Percentiles rank a stretch among this genome's conserved stretches.
phyloP scores from a whole-genome alignment of 2,888 invertebrate genomes.

The Cylindroiulus punctatus region DNA sequence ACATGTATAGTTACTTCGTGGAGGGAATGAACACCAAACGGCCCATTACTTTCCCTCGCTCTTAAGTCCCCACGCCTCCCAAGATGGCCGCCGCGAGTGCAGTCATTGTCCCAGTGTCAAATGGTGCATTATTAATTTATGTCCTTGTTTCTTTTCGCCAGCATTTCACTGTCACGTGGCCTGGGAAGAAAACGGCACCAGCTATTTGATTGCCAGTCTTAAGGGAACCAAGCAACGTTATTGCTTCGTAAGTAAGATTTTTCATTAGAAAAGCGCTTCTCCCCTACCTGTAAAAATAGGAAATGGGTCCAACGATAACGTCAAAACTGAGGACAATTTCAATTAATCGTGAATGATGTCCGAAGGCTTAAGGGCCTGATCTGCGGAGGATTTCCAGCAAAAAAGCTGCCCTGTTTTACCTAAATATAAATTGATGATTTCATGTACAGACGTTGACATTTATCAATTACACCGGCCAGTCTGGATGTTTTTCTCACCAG shows the following conservation, averaged over 20 bases:
- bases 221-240: slow-evolving; percentile 58
- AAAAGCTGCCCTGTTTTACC: slow-evolving; percentile 16
- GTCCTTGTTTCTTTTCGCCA: slow-evolving; percentile 55
- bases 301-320: slow-evolving; percentile 47
- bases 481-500: slow-evolving; percentile 33
- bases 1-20: neutral
- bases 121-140: slow-evolving; percentile 52
- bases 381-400: slow-evolving; percentile 40
- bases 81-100: neutral
- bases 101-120: slow-evolving; percentile 49
- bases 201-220: slow-evolving; percentile 60
- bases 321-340: slow-evolving; percentile 41
- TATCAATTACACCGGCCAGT: slow-evolving; percentile 55
- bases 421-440: slow-evolving; percentile 56
- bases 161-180: slow-evolving; percentile 61
- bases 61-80: neutral
- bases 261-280: slow-evolving; percentile 3
- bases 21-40: neutral
- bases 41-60: neutral
- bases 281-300: neutral
- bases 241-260: slow-evolving; percentile 58
- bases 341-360: slow-evolving; percentile 48
- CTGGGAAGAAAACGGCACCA: slow-evolving; percentile 62
- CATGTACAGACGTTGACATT: slow-evolving; percentile 44
- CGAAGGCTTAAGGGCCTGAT: slow-evolving; percentile 23